Percentiles rank a stretch among this genome's conserved stretches.
Conservation (phyloP, 2,113 vertebrate species). For the Mesocricetus auratus region DNA sequence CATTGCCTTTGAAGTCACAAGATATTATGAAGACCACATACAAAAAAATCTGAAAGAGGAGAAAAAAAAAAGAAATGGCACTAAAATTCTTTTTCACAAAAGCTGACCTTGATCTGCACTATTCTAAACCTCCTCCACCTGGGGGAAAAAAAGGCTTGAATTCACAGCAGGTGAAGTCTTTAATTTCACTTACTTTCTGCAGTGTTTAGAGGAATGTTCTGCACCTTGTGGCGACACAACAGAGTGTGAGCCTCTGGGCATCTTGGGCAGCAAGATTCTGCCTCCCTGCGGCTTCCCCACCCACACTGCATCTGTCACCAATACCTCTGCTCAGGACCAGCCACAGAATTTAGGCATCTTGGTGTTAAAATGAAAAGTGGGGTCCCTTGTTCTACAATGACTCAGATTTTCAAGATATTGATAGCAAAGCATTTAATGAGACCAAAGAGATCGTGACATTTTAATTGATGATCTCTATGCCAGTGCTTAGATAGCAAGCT, state of each 20-base stretch:
- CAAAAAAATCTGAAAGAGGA: neutral
- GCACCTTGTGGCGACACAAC: neutral
- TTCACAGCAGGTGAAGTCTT: neutral
- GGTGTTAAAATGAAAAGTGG: neutral
- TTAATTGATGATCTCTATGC: neutral
- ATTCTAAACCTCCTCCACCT: neutral
- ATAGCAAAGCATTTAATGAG: neutral
- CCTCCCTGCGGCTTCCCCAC: neutral
- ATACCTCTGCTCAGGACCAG: neutral
- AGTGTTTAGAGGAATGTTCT: neutral
- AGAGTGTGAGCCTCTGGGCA: neutral
- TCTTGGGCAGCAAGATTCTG: neutral
- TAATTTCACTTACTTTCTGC: neutral
- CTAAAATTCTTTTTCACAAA: slow-evolving; percentile 32
- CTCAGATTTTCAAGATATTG: neutral
- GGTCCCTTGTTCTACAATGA: neutral
- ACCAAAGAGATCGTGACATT: neutral
- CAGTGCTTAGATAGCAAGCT: neutral
- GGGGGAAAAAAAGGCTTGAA: neutral
- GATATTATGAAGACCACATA: slow-evolving; percentile 1
- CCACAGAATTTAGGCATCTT: neutral
- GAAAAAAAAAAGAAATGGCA: neutral
- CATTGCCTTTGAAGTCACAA: slow-evolving; percentile 55
- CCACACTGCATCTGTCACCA: rapidly evolving
- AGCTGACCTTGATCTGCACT: neutral